Base-by-base conservation (phyloP, 2,113 vertebrate genomes). In the Perca schrenkii region DNA sequence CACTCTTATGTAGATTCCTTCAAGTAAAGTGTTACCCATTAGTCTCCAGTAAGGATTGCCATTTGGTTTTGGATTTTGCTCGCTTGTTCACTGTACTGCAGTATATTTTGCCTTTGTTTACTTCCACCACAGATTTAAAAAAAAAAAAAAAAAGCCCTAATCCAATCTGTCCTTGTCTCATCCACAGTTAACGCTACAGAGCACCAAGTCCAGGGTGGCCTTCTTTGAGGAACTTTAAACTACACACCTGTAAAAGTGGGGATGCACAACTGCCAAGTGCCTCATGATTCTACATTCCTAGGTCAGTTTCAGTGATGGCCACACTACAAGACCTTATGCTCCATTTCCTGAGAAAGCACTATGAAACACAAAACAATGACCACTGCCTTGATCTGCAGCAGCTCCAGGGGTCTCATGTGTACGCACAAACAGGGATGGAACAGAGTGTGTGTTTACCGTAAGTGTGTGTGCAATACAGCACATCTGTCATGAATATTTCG, bases 181-280 rank as follows among this genome's bases (percentile, higher is more conserved):
- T 90, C 83, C 94, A 82, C 97, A 99, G 98, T 96, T 98, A 60
- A 99, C 98, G 58, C 94, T 98, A 13, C 98, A 99, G 95, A 99
- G 98, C 89, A 97, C 97, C 95, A 97, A 98, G 91, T 96, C 97
- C 94, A 96, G 97, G 6, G 97, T 99, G 94, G 97, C 98, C 92
- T 98, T 96, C 96, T 99, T 98, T 86, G 97, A 99, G 89, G 98
- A 98, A 85, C 96, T 99, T 52, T 99, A 96, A 92, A 68, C 78
- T 4, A 8, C 72, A n/a, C 13, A 19, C 17, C 34, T 46, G 58
- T 28, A 28, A 63, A 62, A 47, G 36, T 34, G 25, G 36, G n/a
- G 47, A 76, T 19, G 54, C 61, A 80, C 56, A 63, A 14, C 73
- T 47, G 46, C 64, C n/a, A 69, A 61, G 17, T 71, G 22, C 78